phyloP scores from a whole-genome alignment of 1,140 invertebrate genomes.

The Drosophila tristis region DNA sequence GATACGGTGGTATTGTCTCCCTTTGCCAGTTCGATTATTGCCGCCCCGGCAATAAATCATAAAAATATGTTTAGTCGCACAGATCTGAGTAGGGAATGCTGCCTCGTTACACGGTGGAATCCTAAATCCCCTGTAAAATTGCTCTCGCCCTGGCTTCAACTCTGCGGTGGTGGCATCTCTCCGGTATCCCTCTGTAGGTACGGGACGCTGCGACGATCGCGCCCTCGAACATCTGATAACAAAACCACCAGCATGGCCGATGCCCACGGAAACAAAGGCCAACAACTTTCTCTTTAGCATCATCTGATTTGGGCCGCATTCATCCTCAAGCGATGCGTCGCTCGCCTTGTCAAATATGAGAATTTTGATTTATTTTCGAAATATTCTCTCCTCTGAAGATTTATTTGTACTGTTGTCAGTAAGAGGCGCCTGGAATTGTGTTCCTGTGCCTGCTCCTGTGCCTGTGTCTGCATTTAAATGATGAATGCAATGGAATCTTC shows the following conservation, averaged over 20 bases:
- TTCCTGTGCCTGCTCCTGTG: slow-evolving; percentile 18
- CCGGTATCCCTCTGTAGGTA: neutral
- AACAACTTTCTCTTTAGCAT: slow-evolving; percentile 79
- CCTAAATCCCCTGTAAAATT: slow-evolving; percentile 77
- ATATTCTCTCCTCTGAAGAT: slow-evolving; percentile 32
- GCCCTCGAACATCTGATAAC: slow-evolving; percentile 79
- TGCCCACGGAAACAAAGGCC: slow-evolving; percentile 56
- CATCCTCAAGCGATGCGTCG: neutral
- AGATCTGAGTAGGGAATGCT: slow-evolving; percentile 30
- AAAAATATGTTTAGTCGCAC: slow-evolving; percentile 74
- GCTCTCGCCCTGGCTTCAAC: slow-evolving; percentile 30
- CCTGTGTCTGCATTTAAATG: slow-evolving; percentile 16
- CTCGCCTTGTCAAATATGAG: slow-evolving; percentile 56
- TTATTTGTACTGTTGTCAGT: slow-evolving; percentile 54
- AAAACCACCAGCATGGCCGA: slow-evolving; percentile 77
- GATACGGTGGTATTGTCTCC: slow-evolving; percentile 46
- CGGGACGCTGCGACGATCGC: slow-evolving; percentile 57
- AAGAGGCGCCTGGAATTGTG: slow-evolving; percentile 56
- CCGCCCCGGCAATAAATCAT: slow-evolving; percentile 78
- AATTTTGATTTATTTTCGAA: slow-evolving; percentile 72
- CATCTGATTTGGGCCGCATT: slow-evolving; percentile 40
- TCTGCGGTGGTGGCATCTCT: slow-evolving; percentile 11
- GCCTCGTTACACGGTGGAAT: slow-evolving; percentile 79
- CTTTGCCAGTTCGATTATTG: slow-evolving; percentile 69
- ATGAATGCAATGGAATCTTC: neutral